These are phyloP conservation scores for Philereme transversata DNA, from an alignment of 2,888 invertebrate species.

Conservation along the genomic window DNA sequence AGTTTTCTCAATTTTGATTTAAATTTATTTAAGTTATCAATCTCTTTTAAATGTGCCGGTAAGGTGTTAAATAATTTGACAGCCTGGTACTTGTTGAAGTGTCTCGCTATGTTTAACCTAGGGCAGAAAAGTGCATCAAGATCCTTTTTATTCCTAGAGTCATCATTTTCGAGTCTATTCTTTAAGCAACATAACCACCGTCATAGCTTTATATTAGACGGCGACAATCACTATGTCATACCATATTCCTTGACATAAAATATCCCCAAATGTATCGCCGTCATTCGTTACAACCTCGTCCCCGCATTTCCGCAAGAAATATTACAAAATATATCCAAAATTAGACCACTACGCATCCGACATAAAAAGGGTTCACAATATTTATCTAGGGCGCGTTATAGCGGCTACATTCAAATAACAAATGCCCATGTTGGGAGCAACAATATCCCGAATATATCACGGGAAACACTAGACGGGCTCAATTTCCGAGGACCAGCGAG, in stretches of 20 bases:
- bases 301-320: conserved; percentile 41
- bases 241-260: conserved; percentile 26
- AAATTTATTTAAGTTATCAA: too few species aligned
- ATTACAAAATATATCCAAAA: conserved; percentile 53
- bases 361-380: conserved; percentile 63
- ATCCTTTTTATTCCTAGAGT: too few species aligned
- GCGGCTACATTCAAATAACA: conserved; percentile 64
- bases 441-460: conserved; percentile 62
- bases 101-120: too few species aligned
- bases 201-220: conserved; percentile 20
- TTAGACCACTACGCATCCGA: conserved; percentile 51
- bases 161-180: background rate
- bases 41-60: too few species aligned
- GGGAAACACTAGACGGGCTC: conserved; percentile 49
- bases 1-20: too few species aligned
- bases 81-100: too few species aligned
- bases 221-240: conserved; percentile 27
- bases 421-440: conserved; percentile 59
- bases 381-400: conserved; percentile 66
- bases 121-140: too few species aligned
- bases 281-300: conserved; percentile 31
- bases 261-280: conserved; percentile 25
- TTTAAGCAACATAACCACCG: conserved; percentile 7
- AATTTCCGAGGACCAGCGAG: conserved; percentile 49
- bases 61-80: too few species aligned